A percentile compares a stretch with the other conserved stretches of the same genome.
Evolutionary conservation across 2,797 vertebrate genomes (phyloP).

Genomic region (Falco rusticolus): DNA sequence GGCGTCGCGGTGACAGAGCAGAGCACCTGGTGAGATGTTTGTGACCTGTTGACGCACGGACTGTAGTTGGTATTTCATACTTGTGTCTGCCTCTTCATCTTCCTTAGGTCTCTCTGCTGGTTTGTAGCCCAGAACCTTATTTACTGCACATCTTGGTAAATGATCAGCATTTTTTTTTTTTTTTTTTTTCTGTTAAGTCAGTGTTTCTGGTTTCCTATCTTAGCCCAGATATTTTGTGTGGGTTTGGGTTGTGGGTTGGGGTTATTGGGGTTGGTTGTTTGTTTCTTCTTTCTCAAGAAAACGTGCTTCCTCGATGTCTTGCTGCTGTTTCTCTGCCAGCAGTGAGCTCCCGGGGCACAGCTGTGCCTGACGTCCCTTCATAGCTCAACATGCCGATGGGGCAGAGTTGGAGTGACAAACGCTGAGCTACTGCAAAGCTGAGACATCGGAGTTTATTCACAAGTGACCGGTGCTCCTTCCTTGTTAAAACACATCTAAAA

Average conservation of each 20-base stretch:
- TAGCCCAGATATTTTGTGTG: not conserved
- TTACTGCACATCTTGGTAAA: not conserved
- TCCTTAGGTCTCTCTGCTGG: not conserved
- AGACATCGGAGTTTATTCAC: not conserved
- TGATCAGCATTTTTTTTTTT: not conserved
- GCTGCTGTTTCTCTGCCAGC: not conserved
- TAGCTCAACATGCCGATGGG: not conserved
- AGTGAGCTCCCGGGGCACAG: not conserved
- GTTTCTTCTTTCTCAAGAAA: not conserved
- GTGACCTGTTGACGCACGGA: not conserved
- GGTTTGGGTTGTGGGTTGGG: not conserved
- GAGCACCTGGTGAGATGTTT: not conserved
- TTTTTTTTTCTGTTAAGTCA: too few relatives aligned
- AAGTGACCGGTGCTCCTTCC: not conserved
- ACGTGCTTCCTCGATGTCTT: not conserved
- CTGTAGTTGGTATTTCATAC: rapidly evolving
- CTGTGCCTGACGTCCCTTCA: rapidly evolving
- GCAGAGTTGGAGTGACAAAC: not conserved
- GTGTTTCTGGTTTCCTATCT: not conserved
- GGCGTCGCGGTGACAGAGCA: rapidly evolving
- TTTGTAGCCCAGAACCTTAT: not conserved
- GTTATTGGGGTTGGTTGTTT: not conserved
- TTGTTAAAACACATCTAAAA: not conserved
- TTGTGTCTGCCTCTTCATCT: rapidly evolving
- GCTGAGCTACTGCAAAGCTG: not conserved